Evolutionary conservation across 2,113 vertebrate genomes (phyloP).

Genomic region (Columba janthina): DNA sequence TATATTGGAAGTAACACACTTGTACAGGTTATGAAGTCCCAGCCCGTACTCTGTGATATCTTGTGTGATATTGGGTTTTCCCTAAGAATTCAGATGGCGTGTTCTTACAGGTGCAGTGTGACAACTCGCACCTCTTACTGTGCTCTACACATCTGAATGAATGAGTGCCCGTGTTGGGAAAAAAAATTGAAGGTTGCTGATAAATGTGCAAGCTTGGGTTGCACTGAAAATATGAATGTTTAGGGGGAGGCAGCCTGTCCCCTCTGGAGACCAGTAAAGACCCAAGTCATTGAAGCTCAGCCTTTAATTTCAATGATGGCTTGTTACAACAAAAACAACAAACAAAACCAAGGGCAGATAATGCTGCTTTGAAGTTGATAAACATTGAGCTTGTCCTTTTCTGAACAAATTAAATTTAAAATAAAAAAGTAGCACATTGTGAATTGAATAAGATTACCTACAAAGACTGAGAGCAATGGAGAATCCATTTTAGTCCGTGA

Average conservation of each 20-base stretch:
- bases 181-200: neutral
- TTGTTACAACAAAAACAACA: neutral
- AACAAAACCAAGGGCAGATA: neutral
- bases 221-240: neutral
- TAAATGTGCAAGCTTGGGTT: neutral
- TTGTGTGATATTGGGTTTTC: neutral
- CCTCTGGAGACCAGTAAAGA: neutral
- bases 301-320: neutral
- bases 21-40: neutral
- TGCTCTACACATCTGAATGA: neutral
- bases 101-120: neutral
- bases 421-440: neutral
- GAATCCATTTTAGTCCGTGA: constrained; percentile 3
- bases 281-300: neutral
- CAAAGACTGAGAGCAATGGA: neutral
- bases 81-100: neutral
- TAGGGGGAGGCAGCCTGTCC: neutral
- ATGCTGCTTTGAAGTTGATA: neutral
- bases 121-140: neutral
- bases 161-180: neutral
- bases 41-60: neutral
- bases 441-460: constrained; percentile 19
- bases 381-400: constrained; percentile 23
- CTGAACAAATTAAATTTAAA: constrained; percentile 32
- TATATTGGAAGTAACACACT: neutral